Conservation (phyloP, 2,888 invertebrate genomes). For the Syrphus vitripennis region DNA sequence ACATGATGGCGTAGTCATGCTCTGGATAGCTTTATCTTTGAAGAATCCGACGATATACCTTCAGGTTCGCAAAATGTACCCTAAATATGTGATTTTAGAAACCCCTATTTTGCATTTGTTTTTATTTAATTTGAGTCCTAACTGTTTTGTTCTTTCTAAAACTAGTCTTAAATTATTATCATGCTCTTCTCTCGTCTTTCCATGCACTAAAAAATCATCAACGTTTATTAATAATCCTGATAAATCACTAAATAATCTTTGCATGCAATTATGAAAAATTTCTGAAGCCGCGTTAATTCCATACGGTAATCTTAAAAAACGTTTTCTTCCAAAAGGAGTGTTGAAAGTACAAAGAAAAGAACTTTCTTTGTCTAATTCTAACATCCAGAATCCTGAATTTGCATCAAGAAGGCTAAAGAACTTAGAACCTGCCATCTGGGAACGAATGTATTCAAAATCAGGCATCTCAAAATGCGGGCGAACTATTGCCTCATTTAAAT, state of each 20-base stretch:
- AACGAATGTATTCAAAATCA: too few relatives aligned
- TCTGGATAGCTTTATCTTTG: slow-evolving; percentile 26
- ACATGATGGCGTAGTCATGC: slow-evolving; percentile 22
- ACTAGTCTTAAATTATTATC: slow-evolving; percentile 26
- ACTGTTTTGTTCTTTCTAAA: slow-evolving; percentile 19
- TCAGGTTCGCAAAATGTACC: slow-evolving; percentile 39
- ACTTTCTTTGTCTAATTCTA: too few relatives aligned
- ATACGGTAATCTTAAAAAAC: too few relatives aligned
- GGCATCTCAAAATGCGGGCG: too few relatives aligned
- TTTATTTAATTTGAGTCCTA: slow-evolving; percentile 44
- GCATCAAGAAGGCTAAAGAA: too few relatives aligned
- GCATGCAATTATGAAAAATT: slow-evolving; percentile 45
- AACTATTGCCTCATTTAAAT: too few relatives aligned
- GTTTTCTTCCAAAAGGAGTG: too few relatives aligned
- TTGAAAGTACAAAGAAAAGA: too few relatives aligned
- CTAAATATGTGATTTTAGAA: slow-evolving; percentile 29
- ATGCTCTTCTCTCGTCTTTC: slow-evolving; percentile 28
- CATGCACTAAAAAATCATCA: slow-evolving; percentile 42
- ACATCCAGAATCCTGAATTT: too few relatives aligned
- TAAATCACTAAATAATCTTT: too few relatives aligned
- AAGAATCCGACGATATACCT: slow-evolving; percentile 20
- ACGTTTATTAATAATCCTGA: slow-evolving; percentile 26
- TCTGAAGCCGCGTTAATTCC: too few relatives aligned
- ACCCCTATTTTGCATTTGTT: slow-evolving; percentile 31
- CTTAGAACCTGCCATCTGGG: too few relatives aligned